Conservation (phyloP, 2,113 vertebrate genomes). For the Sinocyclocheilus anophthalmus region DNA sequence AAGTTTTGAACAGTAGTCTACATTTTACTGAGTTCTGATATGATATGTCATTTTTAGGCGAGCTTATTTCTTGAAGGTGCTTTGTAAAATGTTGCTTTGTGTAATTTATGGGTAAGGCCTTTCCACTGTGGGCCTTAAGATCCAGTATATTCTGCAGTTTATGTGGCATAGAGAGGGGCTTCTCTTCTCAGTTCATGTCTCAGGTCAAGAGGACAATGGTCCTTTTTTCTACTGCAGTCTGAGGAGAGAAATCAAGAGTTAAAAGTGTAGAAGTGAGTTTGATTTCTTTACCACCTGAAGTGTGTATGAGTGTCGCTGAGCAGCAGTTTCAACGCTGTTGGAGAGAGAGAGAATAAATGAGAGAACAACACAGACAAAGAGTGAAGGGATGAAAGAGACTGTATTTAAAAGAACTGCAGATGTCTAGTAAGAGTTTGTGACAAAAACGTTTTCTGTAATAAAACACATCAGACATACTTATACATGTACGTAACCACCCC, state of each 20-base stretch:
- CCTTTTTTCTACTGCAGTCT: not conserved
- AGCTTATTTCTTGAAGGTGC: not conserved
- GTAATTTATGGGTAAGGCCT: not conserved
- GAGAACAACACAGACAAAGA: not conserved
- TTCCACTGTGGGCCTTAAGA: not conserved
- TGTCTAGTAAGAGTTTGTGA: constrained; percentile 35
- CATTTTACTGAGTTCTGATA: not conserved
- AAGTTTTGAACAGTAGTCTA: not conserved
- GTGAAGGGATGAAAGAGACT: constrained; percentile 33
- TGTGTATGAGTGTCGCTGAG: constrained; percentile 40
- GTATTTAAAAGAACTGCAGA: constrained; percentile 17
- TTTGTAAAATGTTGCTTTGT: not conserved
- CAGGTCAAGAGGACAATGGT: constrained; percentile 13
- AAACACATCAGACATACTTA: constrained; percentile 17
- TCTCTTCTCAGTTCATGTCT: not conserved
- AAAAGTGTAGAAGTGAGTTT: constrained; percentile 23
- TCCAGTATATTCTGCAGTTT: constrained; percentile 11
- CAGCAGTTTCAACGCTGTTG: not conserved
- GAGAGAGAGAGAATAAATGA: constrained; percentile 7
- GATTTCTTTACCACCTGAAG: constrained; percentile 50
- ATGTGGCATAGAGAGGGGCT: not conserved
- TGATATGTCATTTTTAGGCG: not conserved
- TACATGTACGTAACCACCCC: not conserved
- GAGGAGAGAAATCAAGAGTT: not conserved
- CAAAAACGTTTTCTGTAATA: constrained; percentile 35